These are phyloP conservation scores for Craniophora ligustri DNA, from an alignment of 2,888 invertebrate species.

Conservation along the genomic window DNA sequence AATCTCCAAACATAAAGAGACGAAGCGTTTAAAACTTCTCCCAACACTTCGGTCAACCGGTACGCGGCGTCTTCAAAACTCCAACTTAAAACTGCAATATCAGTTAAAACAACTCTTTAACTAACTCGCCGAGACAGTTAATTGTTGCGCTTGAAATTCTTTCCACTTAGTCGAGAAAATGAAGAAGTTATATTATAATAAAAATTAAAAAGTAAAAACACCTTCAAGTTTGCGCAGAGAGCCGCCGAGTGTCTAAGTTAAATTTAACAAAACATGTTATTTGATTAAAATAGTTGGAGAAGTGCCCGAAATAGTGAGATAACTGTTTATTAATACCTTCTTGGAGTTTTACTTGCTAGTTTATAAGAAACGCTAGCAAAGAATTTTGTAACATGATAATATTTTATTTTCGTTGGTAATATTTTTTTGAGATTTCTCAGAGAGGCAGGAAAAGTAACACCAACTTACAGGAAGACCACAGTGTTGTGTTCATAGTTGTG, in stretches of 20 bases:
- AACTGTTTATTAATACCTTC: constrained; percentile 6
- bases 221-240: constrained; percentile 23
- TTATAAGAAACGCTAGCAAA: neutral
- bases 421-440: no score
- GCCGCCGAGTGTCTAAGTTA: constrained; percentile 7
- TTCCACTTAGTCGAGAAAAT: constrained; percentile 28
- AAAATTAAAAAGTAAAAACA: no score
- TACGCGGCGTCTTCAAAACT: neutral
- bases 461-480: no score
- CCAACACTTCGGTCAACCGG: neutral
- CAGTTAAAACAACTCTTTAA: constrained; percentile 12
- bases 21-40: neutral
- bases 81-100: constrained; percentile 9
- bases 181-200: constrained; percentile 30
- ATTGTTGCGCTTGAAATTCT: constrained; percentile 36
- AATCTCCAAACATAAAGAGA: no score
- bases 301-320: constrained; percentile 20
- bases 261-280: constrained; percentile 28
- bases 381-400: no score
- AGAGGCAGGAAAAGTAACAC: no score
- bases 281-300: constrained; percentile 42
- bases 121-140: constrained; percentile 29
- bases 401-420: no score
- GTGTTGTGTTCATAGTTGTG: no score
- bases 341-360: neutral